Conservation (phyloP, 2,797 vertebrate genomes). For the Sebastes oblongus region DNA sequence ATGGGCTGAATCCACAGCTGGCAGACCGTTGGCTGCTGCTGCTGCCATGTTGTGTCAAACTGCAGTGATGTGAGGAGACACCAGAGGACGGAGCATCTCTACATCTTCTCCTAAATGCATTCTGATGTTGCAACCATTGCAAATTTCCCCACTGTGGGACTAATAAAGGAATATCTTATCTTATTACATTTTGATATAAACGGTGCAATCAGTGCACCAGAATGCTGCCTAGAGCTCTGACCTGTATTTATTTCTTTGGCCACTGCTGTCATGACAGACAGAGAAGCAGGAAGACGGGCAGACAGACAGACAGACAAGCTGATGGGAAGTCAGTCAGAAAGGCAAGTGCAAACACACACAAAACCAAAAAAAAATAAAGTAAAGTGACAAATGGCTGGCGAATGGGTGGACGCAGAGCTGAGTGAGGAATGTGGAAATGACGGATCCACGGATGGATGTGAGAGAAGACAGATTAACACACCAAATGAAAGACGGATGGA, state of each 20-base stretch:
- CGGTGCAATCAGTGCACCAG: neutral
- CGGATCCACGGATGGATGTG: constrained; percentile 12
- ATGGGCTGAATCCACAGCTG: constrained; percentile 65
- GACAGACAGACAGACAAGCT: neutral
- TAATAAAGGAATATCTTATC: no score
- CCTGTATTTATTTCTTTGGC: neutral
- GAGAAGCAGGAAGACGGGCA: neutral
- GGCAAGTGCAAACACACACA: constrained; percentile 22
- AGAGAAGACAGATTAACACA: constrained; percentile 33
- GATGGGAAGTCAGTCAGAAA: neutral
- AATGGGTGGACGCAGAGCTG: constrained; percentile 9
- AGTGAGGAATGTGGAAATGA: constrained; percentile 20
- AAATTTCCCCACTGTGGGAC: no score
- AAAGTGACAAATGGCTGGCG: neutral
- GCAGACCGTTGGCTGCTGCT: constrained; percentile 37
- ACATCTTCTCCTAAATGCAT: neutral
- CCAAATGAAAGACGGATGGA: constrained; percentile 24
- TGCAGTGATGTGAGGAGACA: constrained; percentile 54
- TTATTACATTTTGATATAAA: no score
- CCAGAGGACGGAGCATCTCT: constrained; percentile 11
- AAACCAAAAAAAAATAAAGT: neutral
- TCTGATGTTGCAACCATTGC: neutral
- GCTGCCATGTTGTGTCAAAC: constrained; percentile 63
- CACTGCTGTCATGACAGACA: neutral
- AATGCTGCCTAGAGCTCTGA: neutral